A percentile compares a stretch with the other conserved stretches of the same genome.
These are phyloP conservation scores for Mesorhabditis sp. DNA, from an alignment of 2,888 invertebrate genomes.

Conservation along the genomic window DNA sequence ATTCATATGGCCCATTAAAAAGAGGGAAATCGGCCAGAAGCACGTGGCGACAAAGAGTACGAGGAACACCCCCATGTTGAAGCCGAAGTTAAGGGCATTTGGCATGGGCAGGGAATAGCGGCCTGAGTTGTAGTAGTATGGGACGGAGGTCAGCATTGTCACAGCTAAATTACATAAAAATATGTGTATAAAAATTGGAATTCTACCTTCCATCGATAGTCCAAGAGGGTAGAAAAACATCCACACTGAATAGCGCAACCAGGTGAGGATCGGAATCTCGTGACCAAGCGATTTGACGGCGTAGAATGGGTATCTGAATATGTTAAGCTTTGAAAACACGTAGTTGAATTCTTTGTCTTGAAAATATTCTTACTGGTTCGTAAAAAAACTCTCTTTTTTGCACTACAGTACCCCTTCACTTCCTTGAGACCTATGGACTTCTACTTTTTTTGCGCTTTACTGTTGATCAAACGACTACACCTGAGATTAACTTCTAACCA, in stretches of 20 bases:
- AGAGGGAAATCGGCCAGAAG: conserved; percentile 74
- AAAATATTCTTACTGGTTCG: too few relatives aligned
- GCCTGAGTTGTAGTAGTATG: conserved; percentile 80
- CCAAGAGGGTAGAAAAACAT: conserved; percentile 87
- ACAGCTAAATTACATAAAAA: conserved; percentile 56
- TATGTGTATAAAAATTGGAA: background rate
- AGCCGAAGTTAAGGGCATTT: conserved; percentile 79
- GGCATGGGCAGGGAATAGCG: conserved; percentile 75
- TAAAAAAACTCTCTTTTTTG: too few relatives aligned
- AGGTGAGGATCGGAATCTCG: conserved; percentile 75
- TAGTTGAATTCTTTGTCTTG: too few relatives aligned
- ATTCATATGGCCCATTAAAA: conserved; percentile 81
- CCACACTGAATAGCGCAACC: conserved; percentile 90
- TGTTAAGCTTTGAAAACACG: conserved; percentile 10
- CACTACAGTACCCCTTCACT: too few relatives aligned
- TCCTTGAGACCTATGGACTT: too few relatives aligned
- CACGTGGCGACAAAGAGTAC: conserved; percentile 75
- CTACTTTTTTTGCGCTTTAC: too few relatives aligned
- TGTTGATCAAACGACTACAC: too few relatives aligned
- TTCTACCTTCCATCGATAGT: conserved; percentile 75
- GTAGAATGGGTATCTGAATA: conserved; percentile 82
- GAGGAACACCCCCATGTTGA: conserved; percentile 78
- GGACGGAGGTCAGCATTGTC: conserved; percentile 70
- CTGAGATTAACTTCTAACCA: too few relatives aligned
- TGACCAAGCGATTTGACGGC: conserved; percentile 75